Conservation (phyloP, 2,888 invertebrate species). For the Eupithecia insigniata region DNA sequence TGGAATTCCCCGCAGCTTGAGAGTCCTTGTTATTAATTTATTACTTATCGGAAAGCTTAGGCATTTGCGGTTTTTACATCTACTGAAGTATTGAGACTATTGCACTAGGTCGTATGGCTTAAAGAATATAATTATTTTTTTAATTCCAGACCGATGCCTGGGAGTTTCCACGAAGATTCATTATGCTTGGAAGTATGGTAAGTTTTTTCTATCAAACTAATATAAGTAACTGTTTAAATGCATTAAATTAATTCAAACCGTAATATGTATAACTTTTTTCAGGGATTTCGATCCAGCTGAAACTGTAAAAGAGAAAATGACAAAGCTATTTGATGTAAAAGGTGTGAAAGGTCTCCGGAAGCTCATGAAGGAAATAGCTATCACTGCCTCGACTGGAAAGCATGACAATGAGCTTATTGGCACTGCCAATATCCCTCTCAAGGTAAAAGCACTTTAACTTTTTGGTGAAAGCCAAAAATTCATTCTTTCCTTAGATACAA, state of each 20-base stretch:
- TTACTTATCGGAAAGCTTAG: background rate
- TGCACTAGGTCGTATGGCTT: background rate
- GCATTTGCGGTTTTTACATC: background rate
- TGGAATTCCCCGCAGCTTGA: background rate
- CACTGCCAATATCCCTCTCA: conserved; percentile 91
- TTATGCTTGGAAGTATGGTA: conserved; percentile 92
- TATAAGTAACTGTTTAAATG: too few relatives aligned
- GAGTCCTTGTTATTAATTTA: background rate
- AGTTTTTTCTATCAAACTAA: conserved; percentile 60
- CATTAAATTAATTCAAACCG: background rate
- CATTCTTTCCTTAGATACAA: background rate
- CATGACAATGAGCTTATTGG: conserved; percentile 98
- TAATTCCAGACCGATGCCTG: conserved; percentile 88
- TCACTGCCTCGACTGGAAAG: conserved; percentile 97
- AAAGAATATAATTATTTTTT: conserved; percentile 6
- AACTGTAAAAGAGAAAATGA: conserved; percentile 93
- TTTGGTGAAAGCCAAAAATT: background rate
- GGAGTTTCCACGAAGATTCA: conserved; percentile 88
- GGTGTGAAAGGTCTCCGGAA: conserved; percentile 93
- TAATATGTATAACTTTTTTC: conserved; percentile 12
- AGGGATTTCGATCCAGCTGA: conserved; percentile 96
- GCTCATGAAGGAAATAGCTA: conserved; percentile 94
- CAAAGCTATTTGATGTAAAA: conserved; percentile 93
- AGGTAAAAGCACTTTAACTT: conserved; percentile 81
- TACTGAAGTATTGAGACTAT: background rate